phyloP scores from a whole-genome alignment of 35 echinoderm and acorn worm genomes.

The Hemicentrotus pulcherrimus region DNA sequence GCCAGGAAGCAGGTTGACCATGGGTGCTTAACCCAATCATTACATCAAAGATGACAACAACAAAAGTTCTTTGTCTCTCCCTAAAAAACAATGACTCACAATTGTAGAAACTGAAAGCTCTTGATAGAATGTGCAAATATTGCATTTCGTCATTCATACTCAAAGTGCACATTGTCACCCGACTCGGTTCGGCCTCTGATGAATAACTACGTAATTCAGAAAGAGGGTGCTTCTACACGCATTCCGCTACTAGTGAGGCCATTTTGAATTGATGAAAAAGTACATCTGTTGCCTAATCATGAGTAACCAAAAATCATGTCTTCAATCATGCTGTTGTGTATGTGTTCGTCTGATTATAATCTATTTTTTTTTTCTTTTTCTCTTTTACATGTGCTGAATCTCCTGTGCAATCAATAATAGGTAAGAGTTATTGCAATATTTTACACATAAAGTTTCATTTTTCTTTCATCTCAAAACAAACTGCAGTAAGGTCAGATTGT shows the following conservation, averaged over 20 bases:
- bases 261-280: neutral
- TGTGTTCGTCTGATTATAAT: neutral
- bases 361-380: neutral
- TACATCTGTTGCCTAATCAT: neutral
- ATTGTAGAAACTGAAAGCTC: neutral
- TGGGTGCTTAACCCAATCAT: conserved; percentile 11
- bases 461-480: neutral
- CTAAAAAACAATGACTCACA: conserved; percentile 19
- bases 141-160: neutral
- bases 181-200: neutral
- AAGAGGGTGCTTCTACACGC: neutral
- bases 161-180: conserved; percentile 32
- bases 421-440: neutral
- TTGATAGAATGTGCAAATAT: conserved; percentile 6
- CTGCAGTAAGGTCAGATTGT: neutral
- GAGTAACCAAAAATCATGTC: neutral
- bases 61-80: conserved; percentile 20
- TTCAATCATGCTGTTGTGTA: neutral
- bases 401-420: neutral
- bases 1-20: conserved; percentile 10
- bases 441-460: neutral
- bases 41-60: neutral
- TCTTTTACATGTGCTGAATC: neutral
- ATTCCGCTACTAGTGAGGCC: neutral
- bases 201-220: neutral